Conservation (phyloP, 2,113 vertebrate species). For the Zeus faber region DNA sequence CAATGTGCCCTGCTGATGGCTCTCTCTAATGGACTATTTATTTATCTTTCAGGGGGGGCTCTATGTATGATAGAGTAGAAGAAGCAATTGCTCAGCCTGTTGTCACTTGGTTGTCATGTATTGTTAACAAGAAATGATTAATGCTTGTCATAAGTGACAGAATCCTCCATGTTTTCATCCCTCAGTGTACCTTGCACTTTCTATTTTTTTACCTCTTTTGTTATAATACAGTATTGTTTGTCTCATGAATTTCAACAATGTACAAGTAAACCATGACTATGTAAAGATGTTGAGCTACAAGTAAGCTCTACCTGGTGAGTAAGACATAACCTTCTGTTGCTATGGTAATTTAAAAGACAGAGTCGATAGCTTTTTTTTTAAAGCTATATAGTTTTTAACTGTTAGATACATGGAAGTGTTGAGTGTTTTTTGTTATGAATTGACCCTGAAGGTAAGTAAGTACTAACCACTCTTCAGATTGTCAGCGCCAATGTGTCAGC, state of each 20-base stretch:
- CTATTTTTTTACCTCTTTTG: conserved; percentile 52
- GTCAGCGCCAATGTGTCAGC: conserved; percentile 53
- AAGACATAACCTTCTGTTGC: conserved; percentile 82
- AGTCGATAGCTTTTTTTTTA: conserved; percentile 63
- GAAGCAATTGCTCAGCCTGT: conserved; percentile 68
- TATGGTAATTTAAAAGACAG: conserved; percentile 70
- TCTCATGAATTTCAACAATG: conserved; percentile 75
- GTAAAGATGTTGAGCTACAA: conserved; percentile 83
- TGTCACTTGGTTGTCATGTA: conserved; percentile 68
- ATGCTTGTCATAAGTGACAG: conserved; percentile 59
- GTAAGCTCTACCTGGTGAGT: conserved; percentile 83
- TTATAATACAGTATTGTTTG: conserved; percentile 71
- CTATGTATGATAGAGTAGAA: conserved; percentile 75
- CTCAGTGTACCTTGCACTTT: conserved; percentile 52
- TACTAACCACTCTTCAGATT: conserved; percentile 69
- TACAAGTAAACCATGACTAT: conserved; percentile 82
- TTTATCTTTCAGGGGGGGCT: conserved; percentile 75
- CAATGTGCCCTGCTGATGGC: conserved; percentile 66
- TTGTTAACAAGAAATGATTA: conserved; percentile 59
- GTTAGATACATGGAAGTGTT: conserved; percentile 72
- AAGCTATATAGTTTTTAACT: conserved; percentile 50
- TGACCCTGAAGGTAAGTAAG: conserved; percentile 74
- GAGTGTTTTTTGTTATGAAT: conserved; percentile 71
- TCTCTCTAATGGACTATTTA: conserved; percentile 76
- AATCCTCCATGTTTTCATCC: conserved; percentile 63